phyloP scores from a whole-genome alignment of 2,888 invertebrate genomes.

The Brenthis ino region DNA sequence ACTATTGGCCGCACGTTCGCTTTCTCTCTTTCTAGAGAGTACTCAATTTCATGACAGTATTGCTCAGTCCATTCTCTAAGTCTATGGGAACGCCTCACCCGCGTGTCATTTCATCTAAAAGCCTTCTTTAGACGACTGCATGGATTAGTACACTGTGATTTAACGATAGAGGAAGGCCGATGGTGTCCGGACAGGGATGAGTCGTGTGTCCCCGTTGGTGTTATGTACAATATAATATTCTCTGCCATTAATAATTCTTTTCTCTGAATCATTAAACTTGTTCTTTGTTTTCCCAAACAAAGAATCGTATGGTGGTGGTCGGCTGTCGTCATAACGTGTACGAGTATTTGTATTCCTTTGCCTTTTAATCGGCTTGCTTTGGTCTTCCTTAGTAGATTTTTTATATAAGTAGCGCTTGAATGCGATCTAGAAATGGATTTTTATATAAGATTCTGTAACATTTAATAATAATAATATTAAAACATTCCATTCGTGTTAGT shows the following conservation, averaged over 20 bases:
- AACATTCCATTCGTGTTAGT: no score
- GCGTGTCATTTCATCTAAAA: no score
- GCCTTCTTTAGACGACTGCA: no score
- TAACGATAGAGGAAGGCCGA: conserved; percentile 87
- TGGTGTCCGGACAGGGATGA: conserved; percentile 88
- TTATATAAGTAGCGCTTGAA: conserved; percentile 53
- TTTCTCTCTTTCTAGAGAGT: no score
- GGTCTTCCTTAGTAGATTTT: conserved; percentile 18
- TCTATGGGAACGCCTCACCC: no score
- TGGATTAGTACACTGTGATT: not conserved
- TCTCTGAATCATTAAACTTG: conserved; percentile 62
- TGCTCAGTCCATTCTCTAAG: no score
- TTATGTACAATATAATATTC: conserved; percentile 87
- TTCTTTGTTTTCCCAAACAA: conserved; percentile 72
- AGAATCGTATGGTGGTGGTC: conserved; percentile 86
- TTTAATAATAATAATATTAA: no score
- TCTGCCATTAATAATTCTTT: conserved; percentile 87
- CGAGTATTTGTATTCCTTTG: conserved; percentile 38
- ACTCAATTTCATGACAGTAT: no score
- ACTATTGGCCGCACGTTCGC: no score
- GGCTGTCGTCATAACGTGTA: conserved; percentile 56
- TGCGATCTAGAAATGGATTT: conserved; percentile 52
- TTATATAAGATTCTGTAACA: not conserved
- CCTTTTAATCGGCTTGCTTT: conserved; percentile 42
- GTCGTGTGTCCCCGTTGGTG: conserved; percentile 83